phyloP scores from a whole-genome alignment of 2,797 vertebrate species.

The Novumbra hubbsi region DNA sequence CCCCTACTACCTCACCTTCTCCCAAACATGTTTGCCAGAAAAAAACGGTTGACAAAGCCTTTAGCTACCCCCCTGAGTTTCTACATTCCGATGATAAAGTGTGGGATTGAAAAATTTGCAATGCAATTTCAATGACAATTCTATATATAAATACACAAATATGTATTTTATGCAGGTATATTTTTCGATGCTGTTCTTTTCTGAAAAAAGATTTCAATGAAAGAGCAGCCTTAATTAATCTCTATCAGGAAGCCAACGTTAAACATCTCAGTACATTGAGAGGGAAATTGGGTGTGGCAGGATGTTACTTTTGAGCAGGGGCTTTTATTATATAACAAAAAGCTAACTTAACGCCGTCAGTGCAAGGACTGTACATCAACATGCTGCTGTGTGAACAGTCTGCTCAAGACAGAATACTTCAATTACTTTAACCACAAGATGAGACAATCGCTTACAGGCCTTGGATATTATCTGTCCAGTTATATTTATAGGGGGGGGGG shows the following conservation, averaged over 20 bases:
- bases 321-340: constrained; percentile 39
- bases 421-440: constrained; percentile 26
- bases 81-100: constrained; percentile 22
- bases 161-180: constrained; percentile 23
- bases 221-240: constrained; percentile 24
- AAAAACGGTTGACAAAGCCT: constrained; percentile 69
- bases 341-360: constrained; percentile 7
- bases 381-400: constrained; percentile 24
- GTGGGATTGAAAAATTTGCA: constrained; percentile 31
- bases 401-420: constrained; percentile 11
- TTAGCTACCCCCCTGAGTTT: constrained; percentile 76
- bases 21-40: constrained; percentile 51
- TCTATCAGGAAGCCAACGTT: constrained; percentile 42
- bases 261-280: constrained; percentile 46
- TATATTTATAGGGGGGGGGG: constrained; percentile 16
- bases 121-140: constrained; percentile 41
- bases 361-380: constrained; percentile 21
- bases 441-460: constrained; percentile 57
- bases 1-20: constrained; percentile 13
- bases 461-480: constrained; percentile 39
- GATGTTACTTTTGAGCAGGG: constrained; percentile 28
- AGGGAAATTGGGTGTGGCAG: constrained; percentile 24
- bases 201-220: constrained; percentile 14
- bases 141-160: constrained; percentile 14
- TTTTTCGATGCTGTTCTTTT: constrained; percentile 16